Base-by-base conservation (phyloP, 2,113 vertebrate species). In the Callocephalon fimbriatum region DNA sequence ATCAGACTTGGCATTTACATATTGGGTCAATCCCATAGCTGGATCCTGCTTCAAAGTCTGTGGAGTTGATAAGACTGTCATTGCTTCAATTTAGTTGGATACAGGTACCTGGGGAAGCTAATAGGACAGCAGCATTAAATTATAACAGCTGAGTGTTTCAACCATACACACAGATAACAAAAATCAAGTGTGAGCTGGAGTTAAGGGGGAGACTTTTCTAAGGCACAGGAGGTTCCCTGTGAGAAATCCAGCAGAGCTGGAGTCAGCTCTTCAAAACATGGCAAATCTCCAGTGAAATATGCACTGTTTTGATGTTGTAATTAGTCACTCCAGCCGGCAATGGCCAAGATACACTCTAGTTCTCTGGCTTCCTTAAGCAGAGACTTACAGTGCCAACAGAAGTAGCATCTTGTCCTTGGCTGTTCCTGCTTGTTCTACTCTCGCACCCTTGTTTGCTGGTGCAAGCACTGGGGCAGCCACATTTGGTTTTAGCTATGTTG, bases 51-150 rank as follows among this genome's bases (percentile, higher is more conserved):
- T 95, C 93, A 92, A 96, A 90, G 97, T 9, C 51, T 0, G 0
- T 44, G 61, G 40, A 72, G 86, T 38, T 81, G 96, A 94, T 90
- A 94, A 93, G 59, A 31, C 59, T 56, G 86, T 77, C 65, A 26
- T 62, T 72, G 21, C 72, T 88, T 78, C 63, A 71, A 0, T 15
- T 76, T 40, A 83, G 47, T 84, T 90, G 76, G 94, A 88, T 56
- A 78, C 61, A 2, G 31, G 40, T 91, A 94, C 80, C 48, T 94
- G 92, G 70, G 51, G 40, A 92, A 66, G 61, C 35, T 75, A 86
- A 35, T 3, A 29, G 83, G 40, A 5, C 85, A 48, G 67, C 50
- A 22, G 40, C 1, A 2, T 61, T 95, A 65, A 95, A 71, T 72
- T 56, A 1, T 25, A 93, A 23, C 68, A 74, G 72, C 92, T 71